Percentiles rank a stretch among this genome's conserved stretches.
phyloP scores from a whole-genome alignment of 2,888 invertebrate genomes.

The Eupithecia subfuscata region DNA sequence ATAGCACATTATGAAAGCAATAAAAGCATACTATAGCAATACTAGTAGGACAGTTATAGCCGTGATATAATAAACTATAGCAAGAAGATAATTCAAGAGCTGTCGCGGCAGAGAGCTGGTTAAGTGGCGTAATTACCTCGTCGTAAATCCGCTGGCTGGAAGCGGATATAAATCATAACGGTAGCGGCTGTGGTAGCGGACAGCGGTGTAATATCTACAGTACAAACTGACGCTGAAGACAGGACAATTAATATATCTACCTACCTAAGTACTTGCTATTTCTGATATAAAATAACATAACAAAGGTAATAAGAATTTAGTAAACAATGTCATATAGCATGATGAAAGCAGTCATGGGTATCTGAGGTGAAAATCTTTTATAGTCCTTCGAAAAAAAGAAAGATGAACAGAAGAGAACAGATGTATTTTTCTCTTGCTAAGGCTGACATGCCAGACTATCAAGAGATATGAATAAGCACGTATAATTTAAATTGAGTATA shows the following conservation, averaged over 20 bases:
- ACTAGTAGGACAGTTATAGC: constrained; percentile 30
- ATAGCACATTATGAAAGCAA: not conserved
- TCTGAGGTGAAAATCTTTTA: not conserved
- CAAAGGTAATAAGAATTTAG: not conserved
- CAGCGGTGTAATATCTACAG: not conserved
- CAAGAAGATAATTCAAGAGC: constrained; percentile 58
- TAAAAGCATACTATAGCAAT: constrained; percentile 11
- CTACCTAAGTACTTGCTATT: not conserved
- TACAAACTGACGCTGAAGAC: not conserved
- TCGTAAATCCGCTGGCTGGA: constrained; percentile 50
- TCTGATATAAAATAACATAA: not conserved
- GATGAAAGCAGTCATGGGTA: not conserved
- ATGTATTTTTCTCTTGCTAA: not conserved
- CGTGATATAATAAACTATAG: constrained; percentile 45
- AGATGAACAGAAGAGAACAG: not conserved
- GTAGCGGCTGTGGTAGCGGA: constrained; percentile 45
- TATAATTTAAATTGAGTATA: not conserved
- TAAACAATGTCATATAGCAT: not conserved
- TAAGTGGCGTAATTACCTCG: constrained; percentile 59
- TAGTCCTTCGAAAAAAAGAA: not conserved
- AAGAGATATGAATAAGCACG: not conserved
- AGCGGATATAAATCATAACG: constrained; percentile 56
- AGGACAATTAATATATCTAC: not conserved
- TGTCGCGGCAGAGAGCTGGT: constrained; percentile 52
- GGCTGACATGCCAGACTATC: not conserved